A percentile compares a stretch with the other conserved stretches of the same genome.
Evolutionary conservation across 2,113 vertebrate genomes (phyloP).

Genomic region (Malurus alboscapulatus): DNA sequence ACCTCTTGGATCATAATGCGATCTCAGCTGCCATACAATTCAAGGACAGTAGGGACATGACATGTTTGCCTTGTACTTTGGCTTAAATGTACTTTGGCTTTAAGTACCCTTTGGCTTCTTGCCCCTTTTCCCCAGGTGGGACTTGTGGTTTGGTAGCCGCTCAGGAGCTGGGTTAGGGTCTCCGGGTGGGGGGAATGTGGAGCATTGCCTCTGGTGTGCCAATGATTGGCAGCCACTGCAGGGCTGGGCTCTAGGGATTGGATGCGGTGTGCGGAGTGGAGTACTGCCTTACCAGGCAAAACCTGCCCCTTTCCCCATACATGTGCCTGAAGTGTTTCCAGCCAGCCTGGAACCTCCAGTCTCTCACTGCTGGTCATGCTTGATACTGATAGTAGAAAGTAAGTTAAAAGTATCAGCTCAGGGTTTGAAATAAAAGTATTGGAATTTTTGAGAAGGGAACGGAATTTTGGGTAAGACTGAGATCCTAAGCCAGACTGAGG

Average conservation of each 20-base stretch:
- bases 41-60: background rate
- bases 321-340: background rate
- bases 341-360: background rate
- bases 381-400: background rate
- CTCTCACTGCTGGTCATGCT: background rate
- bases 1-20: background rate
- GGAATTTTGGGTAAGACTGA: background rate
- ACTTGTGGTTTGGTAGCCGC: background rate
- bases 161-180: background rate
- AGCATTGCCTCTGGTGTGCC: too few relatives aligned
- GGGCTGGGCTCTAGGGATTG: background rate
- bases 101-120: background rate
- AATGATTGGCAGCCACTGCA: too few relatives aligned
- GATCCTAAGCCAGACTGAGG: background rate
- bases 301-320: background rate
- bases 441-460: background rate
- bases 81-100: background rate
- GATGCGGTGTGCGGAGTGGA: background rate
- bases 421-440: background rate
- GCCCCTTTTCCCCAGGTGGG: background rate
- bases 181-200: background rate
- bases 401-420: background rate
- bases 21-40: background rate
- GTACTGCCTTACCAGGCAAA: background rate
- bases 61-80: background rate